Evolutionary conservation across 92 coral and sea anemone genomes (phyloP).

Genomic region (Metridium senile): DNA sequence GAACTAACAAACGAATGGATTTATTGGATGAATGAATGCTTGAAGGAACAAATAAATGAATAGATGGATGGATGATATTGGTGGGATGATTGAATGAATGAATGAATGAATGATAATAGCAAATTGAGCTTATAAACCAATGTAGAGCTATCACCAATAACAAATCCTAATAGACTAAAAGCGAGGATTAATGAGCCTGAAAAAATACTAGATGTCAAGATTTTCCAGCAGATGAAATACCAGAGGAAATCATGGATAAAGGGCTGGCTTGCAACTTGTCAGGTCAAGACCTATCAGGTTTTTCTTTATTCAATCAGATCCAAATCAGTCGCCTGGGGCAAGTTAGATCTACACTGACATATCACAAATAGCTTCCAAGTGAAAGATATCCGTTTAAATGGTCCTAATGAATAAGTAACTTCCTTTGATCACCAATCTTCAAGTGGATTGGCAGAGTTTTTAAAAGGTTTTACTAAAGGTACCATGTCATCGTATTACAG

Average conservation of each 20-base stretch:
- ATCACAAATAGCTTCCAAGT: conserved; percentile 14
- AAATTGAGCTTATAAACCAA: no score
- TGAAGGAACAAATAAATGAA: neutral
- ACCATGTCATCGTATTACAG: conserved; percentile 9
- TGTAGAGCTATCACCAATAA: no score
- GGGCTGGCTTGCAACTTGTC: neutral
- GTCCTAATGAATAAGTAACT: conserved; percentile 24
- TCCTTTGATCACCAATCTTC: conserved; percentile 21
- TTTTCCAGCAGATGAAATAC: no score
- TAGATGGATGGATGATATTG: neutral
- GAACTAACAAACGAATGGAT: neutral
- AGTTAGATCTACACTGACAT: conserved; percentile 3
- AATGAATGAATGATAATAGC: conserved; percentile 1
- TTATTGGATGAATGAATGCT: neutral
- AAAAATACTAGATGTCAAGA: no score
- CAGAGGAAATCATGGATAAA: neutral
- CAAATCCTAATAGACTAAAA: no score
- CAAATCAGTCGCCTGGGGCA: neutral
- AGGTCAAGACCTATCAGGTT: neutral
- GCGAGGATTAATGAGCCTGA: no score
- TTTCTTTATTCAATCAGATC: conserved; percentile 5
- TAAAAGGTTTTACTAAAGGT: conserved; percentile 32
- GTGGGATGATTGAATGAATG: neutral
- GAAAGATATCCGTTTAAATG: conserved; percentile 34
- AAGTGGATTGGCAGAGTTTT: conserved; percentile 29